Base-by-base conservation (phyloP, 2,797 vertebrate genomes). In the Lateolabrax maculatus region DNA sequence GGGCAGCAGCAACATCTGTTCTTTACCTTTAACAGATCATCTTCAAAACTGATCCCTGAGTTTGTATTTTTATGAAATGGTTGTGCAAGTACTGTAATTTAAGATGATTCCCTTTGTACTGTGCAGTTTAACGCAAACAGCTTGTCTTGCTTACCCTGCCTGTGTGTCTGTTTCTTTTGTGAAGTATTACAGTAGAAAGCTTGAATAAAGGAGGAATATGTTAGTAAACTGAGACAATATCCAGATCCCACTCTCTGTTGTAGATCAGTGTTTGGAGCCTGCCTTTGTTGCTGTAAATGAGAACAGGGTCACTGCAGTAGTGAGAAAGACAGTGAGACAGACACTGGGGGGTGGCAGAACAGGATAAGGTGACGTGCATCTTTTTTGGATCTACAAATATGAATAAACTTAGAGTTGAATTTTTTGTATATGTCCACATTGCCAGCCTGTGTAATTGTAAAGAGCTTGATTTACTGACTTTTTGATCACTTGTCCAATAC, bases 221-320 rank as follows among this genome's bases (percentile, higher is more conserved):
- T 15, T 27, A 49, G 8, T 65, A 37, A 63, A 55, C 31, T 51
- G 44, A 61, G 31, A 48, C 16, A 43, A 48, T 39, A 34, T 57
- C 43, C 69, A 21, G 53, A 67, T 52, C 29, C 36, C 2, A 19
- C 10, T 27, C 16, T 44, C 8, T 63, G 41, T 67, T 23, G 23
- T 39, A 46, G 11, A 36, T 29, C 67, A 31, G 25, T 6, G 56
- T 60, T 43, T 63, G 7, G 57, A 70, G 16, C 23, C 61, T 48
- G 67, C 37, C 23, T 48, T 78, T 75, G 43, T 65, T 51, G 27
- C 44, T 8, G 57, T 41, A 36, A 56, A 46, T 44, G 29, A 69
- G 34, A 89, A 79, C 52, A 62, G 62, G 69, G 77, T 64, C 75
- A 79, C 68, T 66, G 49, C 65, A 79, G 75, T 27, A 58, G 60